Evolutionary conservation across 2,888 invertebrate species (phyloP).

Genomic region (Opisthograptis luteolata): DNA sequence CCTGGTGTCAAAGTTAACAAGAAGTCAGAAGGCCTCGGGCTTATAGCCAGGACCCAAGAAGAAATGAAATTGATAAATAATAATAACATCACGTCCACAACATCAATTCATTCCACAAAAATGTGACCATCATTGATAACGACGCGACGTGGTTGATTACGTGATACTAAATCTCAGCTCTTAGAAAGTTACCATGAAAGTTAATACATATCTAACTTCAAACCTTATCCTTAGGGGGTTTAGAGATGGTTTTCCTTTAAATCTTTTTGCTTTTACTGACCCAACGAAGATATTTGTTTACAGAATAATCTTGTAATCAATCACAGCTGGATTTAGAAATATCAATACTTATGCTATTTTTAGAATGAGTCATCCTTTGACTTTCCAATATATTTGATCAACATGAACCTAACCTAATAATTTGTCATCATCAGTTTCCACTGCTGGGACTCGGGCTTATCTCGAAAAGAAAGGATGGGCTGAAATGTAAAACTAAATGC

Average conservation of each 20-base stretch:
- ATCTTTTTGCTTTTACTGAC: not conserved
- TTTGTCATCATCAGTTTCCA: too few relatives aligned
- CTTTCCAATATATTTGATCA: too few relatives aligned
- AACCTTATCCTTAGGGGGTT: slow-evolving; percentile 2
- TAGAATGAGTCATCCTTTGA: not conserved
- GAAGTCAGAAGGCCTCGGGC: too few relatives aligned
- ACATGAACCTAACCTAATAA: too few relatives aligned
- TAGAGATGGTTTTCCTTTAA: slow-evolving; percentile 1
- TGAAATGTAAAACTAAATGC: too few relatives aligned
- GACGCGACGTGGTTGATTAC: not conserved
- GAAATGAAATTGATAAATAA: too few relatives aligned
- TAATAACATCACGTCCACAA: too few relatives aligned
- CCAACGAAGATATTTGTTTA: slow-evolving; percentile 11
- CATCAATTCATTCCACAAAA: slow-evolving; percentile 5
- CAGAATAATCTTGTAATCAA: slow-evolving; percentile 25
- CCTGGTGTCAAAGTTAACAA: too few relatives aligned
- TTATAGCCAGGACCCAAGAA: too few relatives aligned
- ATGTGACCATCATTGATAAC: slow-evolving; percentile 18
- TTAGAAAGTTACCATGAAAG: not conserved
- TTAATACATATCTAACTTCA: not conserved
- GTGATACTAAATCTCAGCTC: slow-evolving; percentile 5
- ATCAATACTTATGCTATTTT: slow-evolving; percentile 3
- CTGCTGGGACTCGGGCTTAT: too few relatives aligned
- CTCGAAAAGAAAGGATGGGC: too few relatives aligned
- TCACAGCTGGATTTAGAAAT: slow-evolving; percentile 29